Evolutionary conservation across 2,113 vertebrate species (phyloP), one percentile per base, ranked within the genome.

Genomic region (Gavia stellata): DNA sequence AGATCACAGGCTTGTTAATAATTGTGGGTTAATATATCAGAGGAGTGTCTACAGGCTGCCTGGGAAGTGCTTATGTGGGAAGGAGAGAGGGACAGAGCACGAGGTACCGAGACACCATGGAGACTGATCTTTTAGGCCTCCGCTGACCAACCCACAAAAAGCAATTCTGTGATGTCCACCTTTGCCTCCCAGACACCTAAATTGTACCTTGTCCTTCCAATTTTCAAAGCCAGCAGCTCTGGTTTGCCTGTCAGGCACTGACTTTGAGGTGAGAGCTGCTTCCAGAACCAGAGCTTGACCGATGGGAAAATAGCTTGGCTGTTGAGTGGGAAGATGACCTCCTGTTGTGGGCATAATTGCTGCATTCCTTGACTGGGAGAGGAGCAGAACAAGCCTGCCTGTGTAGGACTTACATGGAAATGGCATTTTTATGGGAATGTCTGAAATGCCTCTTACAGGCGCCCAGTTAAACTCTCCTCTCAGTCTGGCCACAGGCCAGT

Each of bases 341-440:
- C 65, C 83, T 2, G 1, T 80, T 86, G 88, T 94, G 88, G 84
- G 29, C 84, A 86, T 92, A 53, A 96, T 91, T 94, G n/a, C 78
- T 92, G 59, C 92, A 95, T 97, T 96, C 96, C 84, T 82, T 82
- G 86, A 47, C 55, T 90, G 94, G 94, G 96, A 95, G 94, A 97
- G 96, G 95, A 97, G 89, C 4, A 0, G 49, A 95, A 66, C 81
- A 73, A 86, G 88, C 66, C 86, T 92, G 90, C 19, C 70, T 89
- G 71, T 34, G 33, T 89, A 58, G 70, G 91, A 92, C 94, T 94
- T 97, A 91, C 23, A 95, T 90, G 91, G 96, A 95, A 96, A 95
- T 92, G 94, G 94, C 84, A 94, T 97, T 97, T 95, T 96, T 94
- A 96, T 92, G 95, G 74, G 94, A 97, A 96, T 95, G 52, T 82